These are phyloP conservation scores for Emmelina monodactyla DNA, from an alignment of 2,888 invertebrate species.

Conservation along the genomic window DNA sequence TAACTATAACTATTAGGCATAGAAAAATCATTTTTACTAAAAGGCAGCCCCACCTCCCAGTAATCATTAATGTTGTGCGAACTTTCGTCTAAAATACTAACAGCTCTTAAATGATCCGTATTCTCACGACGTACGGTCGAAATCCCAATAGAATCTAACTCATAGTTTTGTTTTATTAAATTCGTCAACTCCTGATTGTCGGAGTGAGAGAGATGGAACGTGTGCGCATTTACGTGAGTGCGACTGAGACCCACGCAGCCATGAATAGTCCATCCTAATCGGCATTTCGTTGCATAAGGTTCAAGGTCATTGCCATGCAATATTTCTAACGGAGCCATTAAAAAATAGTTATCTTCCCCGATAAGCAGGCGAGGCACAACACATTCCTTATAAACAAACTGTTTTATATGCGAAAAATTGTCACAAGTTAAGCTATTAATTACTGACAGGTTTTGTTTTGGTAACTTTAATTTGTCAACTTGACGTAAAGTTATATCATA, in stretches of 20 bases:
- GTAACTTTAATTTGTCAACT: slow-evolving; percentile 12
- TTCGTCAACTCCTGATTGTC: slow-evolving; percentile 13
- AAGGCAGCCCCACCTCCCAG: slow-evolving; percentile 18
- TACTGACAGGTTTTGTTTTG: slow-evolving; percentile 12
- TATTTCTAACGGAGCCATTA: slow-evolving; percentile 14
- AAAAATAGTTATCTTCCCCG: slow-evolving; percentile 16
- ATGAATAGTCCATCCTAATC: slow-evolving; percentile 15
- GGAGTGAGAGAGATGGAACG: slow-evolving; percentile 12
- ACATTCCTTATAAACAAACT: slow-evolving; percentile 12
- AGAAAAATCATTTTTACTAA: slow-evolving; percentile 12
- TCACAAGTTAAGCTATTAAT: slow-evolving; percentile 9
- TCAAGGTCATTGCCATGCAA: slow-evolving; percentile 10
- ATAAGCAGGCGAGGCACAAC: slow-evolving; percentile 14
- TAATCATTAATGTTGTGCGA: slow-evolving; percentile 10
- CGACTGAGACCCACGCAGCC: slow-evolving; percentile 13
- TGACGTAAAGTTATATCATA: slow-evolving; percentile 10
- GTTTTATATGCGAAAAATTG: slow-evolving; percentile 9
- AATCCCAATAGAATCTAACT: slow-evolving; percentile 17
- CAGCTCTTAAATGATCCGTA: slow-evolving; percentile 14
- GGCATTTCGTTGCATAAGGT: slow-evolving; percentile 14
- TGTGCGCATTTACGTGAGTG: slow-evolving; percentile 8
- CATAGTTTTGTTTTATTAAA: slow-evolving; percentile 14
- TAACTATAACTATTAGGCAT: slow-evolving; percentile 14
- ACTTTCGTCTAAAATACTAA: slow-evolving; percentile 16
- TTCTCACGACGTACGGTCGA: slow-evolving; percentile 15